Base-by-base conservation (phyloP, 2,888 invertebrate genomes). In the Patella ulyssiponensis region DNA sequence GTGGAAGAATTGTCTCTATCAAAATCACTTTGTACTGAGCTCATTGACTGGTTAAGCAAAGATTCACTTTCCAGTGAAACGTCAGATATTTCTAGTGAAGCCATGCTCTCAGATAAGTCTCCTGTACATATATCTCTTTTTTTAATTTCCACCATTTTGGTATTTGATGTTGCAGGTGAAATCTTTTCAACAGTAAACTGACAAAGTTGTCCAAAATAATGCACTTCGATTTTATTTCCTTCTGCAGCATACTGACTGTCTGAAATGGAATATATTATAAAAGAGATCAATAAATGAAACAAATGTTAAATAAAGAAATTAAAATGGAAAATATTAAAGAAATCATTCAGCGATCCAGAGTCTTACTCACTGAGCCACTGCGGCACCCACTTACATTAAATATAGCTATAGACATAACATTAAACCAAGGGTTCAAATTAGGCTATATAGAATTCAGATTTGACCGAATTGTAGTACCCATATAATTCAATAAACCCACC, bases 201-300 rank as follows among this genome's bases (percentile, higher is more conserved):
- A 77, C 83, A 88, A 9, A 23, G 76, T 71, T 87, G 87, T 69
- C 89, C 89, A 85, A 84, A 89, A 77, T 87, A 87, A 56, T 71
- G 69, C 2, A 86, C 27, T 56, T 75, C 75, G 14, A 84, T 71
- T 70, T 69, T 71, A 75, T 82, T 81, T 54, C 83, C 85, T 69
- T 74, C 23, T 17, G 80, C 75, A 9, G 86, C 54, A 73, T 81
- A 85, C 71, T 78, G 81, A 53, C 84, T 85, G 71, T 79, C 87
- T 88, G 83, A 15, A 85, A 85, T 76, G 69, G 14, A 76, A 69
- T 64, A 70, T n/a, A n/a, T n/a, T n/a, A 64, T 11, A 17, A 14
- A 56, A 58, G 17, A 20, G 11, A 74, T 27, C 20, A 17, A 72
- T 51, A 5, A 72, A 20, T 51, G 15, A 20, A 44, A 72, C 44